Conservation (phyloP, 1,140 invertebrate species). For the Phymorhynchus buccinoides region DNA sequence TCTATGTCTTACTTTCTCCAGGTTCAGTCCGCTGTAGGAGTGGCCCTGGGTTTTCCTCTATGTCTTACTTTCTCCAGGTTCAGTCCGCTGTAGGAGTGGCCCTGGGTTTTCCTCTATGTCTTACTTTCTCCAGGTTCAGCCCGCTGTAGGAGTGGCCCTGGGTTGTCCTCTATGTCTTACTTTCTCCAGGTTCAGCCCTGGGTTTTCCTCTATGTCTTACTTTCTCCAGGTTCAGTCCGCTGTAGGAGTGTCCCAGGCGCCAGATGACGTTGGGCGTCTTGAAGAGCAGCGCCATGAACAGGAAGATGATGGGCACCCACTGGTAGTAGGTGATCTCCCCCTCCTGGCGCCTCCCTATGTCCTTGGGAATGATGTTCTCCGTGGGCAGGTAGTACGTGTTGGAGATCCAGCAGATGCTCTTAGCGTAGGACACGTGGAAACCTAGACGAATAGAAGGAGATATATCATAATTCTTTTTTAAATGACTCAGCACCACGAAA, state of each 20-base stretch:
- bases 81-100: too few relatives aligned
- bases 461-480: too few relatives aligned
- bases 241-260: slow-evolving; percentile 40
- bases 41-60: too few relatives aligned
- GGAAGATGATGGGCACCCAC: slow-evolving; percentile 49
- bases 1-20: too few relatives aligned
- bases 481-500: too few relatives aligned
- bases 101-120: too few relatives aligned
- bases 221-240: slow-evolving; percentile 46
- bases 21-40: too few relatives aligned
- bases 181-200: too few relatives aligned
- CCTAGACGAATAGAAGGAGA: background rate
- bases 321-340: slow-evolving; percentile 48
- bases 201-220: slow-evolving; percentile 30
- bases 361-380: slow-evolving; percentile 70
- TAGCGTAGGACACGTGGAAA: slow-evolving; percentile 61
- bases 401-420: slow-evolving; percentile 73
- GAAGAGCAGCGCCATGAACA: slow-evolving; percentile 50
- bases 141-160: slow-evolving; percentile 9
- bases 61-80: too few relatives aligned
- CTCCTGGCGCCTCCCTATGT: slow-evolving; percentile 48
- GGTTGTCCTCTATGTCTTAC: slow-evolving; percentile 18
- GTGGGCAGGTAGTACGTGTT: slow-evolving; percentile 75
- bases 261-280: slow-evolving; percentile 47
- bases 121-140: too few relatives aligned